Percentiles rank a stretch among this genome's conserved stretches.
These are phyloP conservation scores for Orientallactaga sibirica DNA, from an alignment of 2,797 vertebrate genomes.

Conservation along the genomic window DNA sequence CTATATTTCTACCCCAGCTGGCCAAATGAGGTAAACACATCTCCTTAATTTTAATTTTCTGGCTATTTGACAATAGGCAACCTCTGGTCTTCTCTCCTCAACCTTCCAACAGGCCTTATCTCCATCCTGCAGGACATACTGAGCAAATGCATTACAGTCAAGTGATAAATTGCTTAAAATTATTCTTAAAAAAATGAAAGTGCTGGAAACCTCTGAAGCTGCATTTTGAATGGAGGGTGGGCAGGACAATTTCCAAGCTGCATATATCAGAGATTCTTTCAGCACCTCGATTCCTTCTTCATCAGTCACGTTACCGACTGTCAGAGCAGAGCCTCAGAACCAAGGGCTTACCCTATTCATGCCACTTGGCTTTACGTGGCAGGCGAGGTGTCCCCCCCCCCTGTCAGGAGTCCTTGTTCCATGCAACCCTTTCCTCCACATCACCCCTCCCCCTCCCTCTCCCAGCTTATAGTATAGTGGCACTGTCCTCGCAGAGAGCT, in stretches of 20 bases:
- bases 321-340: background rate
- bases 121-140: slow-evolving; percentile 78
- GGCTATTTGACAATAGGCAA: slow-evolving; percentile 79
- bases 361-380: background rate
- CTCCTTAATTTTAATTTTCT: slow-evolving; percentile 76
- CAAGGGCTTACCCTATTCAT: background rate
- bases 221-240: slow-evolving; percentile 69
- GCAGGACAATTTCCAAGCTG: slow-evolving; percentile 72
- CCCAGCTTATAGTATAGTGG: slow-evolving; percentile 69
- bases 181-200: slow-evolving; percentile 79
- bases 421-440: background rate
- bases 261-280: slow-evolving; percentile 44
- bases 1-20: slow-evolving; percentile 52
- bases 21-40: slow-evolving; percentile 62
- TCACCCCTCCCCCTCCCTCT: background rate
- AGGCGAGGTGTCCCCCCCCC: background rate
- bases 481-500: slow-evolving; percentile 82
- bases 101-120: slow-evolving; percentile 80
- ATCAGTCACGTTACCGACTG: background rate
- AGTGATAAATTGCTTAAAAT: slow-evolving; percentile 85
- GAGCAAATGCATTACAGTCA: slow-evolving; percentile 77
- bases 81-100: slow-evolving; percentile 66
- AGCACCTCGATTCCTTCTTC: slow-evolving; percentile 12
- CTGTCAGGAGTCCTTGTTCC: background rate
- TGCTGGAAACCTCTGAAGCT: slow-evolving; percentile 54